These are phyloP conservation scores for Gorsachius magnificus DNA, from an alignment of 2,797 vertebrate species.

Conservation along the genomic window DNA sequence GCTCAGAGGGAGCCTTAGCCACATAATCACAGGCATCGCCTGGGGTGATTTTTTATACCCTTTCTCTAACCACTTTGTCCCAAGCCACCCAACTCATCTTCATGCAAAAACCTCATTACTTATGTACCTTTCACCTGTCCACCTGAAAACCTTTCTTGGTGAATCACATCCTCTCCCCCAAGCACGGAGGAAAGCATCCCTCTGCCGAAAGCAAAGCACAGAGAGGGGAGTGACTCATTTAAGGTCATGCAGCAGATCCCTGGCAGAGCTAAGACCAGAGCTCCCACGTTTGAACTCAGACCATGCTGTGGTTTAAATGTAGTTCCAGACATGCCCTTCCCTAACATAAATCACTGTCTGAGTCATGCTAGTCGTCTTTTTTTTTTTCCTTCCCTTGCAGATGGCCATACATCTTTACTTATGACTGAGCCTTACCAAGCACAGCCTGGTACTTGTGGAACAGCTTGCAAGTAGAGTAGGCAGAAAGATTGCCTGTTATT, in stretches of 20 bases:
- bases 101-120: not conserved
- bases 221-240: not conserved
- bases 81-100: not conserved
- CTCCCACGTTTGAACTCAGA: not conserved
- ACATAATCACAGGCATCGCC: not conserved
- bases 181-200: not conserved
- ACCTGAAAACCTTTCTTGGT: not conserved
- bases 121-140: not conserved
- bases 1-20: not conserved
- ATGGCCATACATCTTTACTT: not conserved
- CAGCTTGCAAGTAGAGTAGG: not conserved
- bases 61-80: not conserved
- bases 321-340: constrained; percentile 4
- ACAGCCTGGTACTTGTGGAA: not conserved
- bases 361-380: not conserved
- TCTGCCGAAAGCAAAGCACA: not conserved
- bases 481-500: not conserved
- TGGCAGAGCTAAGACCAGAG: not conserved
- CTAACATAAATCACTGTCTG: constrained; percentile 7
- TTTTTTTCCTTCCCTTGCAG: not conserved
- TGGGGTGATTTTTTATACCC: not conserved
- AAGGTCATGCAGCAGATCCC: not conserved
- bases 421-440: not conserved
- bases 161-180: not conserved
- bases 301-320: constrained; percentile 3